Evolutionary conservation across 1,140 invertebrate genomes (phyloP), one percentile per base, ranked within the genome.

Genomic region (Coptotermes formosanus): DNA sequence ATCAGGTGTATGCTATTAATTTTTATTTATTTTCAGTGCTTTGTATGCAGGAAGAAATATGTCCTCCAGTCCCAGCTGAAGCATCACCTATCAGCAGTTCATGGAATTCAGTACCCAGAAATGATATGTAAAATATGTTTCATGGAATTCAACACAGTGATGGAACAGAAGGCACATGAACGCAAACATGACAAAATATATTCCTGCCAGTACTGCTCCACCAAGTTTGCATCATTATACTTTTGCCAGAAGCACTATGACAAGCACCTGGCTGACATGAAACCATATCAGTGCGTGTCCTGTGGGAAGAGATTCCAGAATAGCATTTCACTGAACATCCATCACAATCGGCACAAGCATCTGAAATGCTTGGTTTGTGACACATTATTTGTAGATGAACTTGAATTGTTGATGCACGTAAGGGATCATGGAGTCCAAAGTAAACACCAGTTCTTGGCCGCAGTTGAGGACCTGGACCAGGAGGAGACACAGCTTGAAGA

Each of bases 81-180:
- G 75, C n/a, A 43, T n/a, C 86, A 87, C 32, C 52, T 85, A 30
- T 81, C 69, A 19, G n/a, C 21, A 25, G 32, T 55, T 25, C 86
- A 87, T 82, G 69, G 86, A 43, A 87, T 87, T n/a, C 52, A 75
- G 30, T 87, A 52, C 64, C 86, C 83, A 69, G 83, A 87, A 19
- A 25, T 82, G 23, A 87, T 85, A 45, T 87, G 83, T 45, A 82
- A 87, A 48, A 85, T 87, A 44, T 87, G 86, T 44, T 87, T 85
- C 81, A 87, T 85, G 84, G 86, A 87, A 81, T 87, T 87, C 44
- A 85, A 64, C 44, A 82, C 83, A 30, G 32, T 45, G 23, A 85
- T 75, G 32, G 86, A 87, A 85, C 59, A 87, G 69, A 87, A 87
- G 44, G 83, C 84, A 32, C 86, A 87, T 87, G 83, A 83, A 55